phyloP scores from a whole-genome alignment of 2,888 invertebrate genomes.

The Cepaea hortensis region DNA sequence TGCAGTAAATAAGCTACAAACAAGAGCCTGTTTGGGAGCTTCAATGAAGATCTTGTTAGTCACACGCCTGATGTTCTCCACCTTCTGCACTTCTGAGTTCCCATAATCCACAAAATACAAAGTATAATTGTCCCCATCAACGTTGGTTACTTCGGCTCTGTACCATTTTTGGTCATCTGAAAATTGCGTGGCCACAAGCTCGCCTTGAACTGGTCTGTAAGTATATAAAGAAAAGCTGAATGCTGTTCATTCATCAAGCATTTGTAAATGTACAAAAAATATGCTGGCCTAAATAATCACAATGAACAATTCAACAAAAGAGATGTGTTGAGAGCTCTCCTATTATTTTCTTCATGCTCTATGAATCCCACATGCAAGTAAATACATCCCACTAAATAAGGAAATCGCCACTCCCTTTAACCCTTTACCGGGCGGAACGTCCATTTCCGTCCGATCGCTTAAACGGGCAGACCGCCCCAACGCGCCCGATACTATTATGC shows the following conservation, averaged over 20 bases:
- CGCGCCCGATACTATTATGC: too few species aligned
- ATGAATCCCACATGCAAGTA: too few species aligned
- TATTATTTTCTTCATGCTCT: too few species aligned
- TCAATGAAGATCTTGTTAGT: slow-evolving; percentile 46
- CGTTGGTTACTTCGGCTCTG: slow-evolving; percentile 59
- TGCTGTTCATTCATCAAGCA: not conserved
- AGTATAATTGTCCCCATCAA: slow-evolving; percentile 50
- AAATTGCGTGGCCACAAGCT: slow-evolving; percentile 61
- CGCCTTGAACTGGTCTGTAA: slow-evolving; percentile 56
- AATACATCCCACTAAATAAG: too few species aligned
- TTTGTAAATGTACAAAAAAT: too few species aligned
- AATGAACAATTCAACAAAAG: too few species aligned
- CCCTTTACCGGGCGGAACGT: too few species aligned
- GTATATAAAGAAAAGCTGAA: not conserved
- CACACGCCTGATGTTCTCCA: slow-evolving; percentile 53
- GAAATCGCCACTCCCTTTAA: too few species aligned
- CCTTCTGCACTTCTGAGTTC: slow-evolving; percentile 58
- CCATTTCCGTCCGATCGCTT: too few species aligned
- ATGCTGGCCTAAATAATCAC: too few species aligned
- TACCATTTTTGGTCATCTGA: slow-evolving; percentile 60
- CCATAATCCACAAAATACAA: slow-evolving; percentile 73
- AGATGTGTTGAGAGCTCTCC: too few species aligned
- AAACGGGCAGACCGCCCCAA: too few species aligned
- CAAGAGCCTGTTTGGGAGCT: slow-evolving; percentile 59
- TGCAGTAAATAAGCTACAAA: slow-evolving; percentile 55